These are phyloP conservation scores for Sebastes iracundus DNA, from an alignment of 2,797 vertebrate species.

Conservation along the genomic window DNA sequence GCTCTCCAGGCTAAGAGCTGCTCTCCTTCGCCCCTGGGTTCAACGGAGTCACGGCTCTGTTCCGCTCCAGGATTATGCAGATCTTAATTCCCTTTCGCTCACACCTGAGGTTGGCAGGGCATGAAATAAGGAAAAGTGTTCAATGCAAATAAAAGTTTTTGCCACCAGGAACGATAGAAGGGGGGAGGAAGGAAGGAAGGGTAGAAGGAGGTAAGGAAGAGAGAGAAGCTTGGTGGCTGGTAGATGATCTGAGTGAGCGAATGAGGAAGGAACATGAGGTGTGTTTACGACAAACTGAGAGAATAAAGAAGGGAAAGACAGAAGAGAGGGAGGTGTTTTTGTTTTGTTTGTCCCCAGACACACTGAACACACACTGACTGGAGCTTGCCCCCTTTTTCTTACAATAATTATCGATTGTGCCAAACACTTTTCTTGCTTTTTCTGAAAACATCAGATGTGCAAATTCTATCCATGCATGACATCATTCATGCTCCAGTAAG, in stretches of 20 bases:
- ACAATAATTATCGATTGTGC: not conserved
- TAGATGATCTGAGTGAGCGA: slow-evolving; percentile 7
- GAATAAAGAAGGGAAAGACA: not conserved
- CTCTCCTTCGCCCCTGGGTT: slow-evolving; percentile 60
- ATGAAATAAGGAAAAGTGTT: slow-evolving; percentile 81
- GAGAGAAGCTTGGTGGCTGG: not conserved
- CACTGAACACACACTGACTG: slow-evolving; percentile 1
- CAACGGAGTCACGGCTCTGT: slow-evolving; percentile 63
- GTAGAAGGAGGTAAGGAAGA: not conserved
- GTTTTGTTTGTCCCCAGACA: slow-evolving; percentile 11
- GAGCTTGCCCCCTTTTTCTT: not conserved
- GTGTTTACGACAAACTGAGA: not conserved
- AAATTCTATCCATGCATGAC: not conserved
- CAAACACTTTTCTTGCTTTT: not conserved
- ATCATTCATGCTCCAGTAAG: not conserved
- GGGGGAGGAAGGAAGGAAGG: not conserved
- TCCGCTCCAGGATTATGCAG: slow-evolving; percentile 78
- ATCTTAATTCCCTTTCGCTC: slow-evolving; percentile 75
- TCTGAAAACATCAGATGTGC: not conserved
- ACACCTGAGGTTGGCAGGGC: slow-evolving; percentile 81
- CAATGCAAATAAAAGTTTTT: slow-evolving; percentile 70
- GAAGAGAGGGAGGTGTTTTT: not conserved
- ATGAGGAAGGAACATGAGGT: not conserved
- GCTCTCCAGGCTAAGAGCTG: slow-evolving; percentile 61
- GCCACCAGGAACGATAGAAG: slow-evolving; percentile 31